Conservation (phyloP, 2,113 vertebrate genomes). For the Clarias magur region DNA sequence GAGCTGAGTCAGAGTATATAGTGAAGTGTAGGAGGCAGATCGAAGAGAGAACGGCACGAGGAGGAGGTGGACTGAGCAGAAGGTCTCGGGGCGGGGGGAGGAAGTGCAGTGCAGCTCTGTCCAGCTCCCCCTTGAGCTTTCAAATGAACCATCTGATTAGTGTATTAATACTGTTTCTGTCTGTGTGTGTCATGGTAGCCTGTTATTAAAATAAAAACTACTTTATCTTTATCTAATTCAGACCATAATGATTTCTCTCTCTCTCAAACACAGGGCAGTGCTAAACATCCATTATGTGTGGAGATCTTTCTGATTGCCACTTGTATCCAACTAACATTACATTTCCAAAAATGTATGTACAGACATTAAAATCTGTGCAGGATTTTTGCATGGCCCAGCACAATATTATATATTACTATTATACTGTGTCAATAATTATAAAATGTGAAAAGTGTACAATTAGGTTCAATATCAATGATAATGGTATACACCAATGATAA, state of each 20-base stretch:
- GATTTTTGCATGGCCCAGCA: neutral
- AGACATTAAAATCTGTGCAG: neutral
- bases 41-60: neutral
- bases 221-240: too few relatives aligned
- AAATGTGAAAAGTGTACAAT: neutral
- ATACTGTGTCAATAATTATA: neutral
- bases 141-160: slow-evolving; percentile 49
- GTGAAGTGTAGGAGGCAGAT: slow-evolving; percentile 6
- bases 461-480: neutral
- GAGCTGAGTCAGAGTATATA: slow-evolving; percentile 17
- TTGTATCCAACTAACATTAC: neutral
- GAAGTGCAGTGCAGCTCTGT: slow-evolving; percentile 23
- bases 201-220: neutral
- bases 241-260: neutral
- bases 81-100: slow-evolving; percentile 43
- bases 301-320: neutral
- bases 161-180: neutral
- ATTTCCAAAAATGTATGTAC: neutral
- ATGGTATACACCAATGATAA: too few relatives aligned
- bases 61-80: slow-evolving; percentile 38
- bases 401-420: too few relatives aligned
- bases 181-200: neutral
- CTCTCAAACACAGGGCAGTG: neutral
- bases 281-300: neutral
- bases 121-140: slow-evolving; percentile 26